Evolutionary conservation across 2,113 vertebrate species (phyloP).

Genomic region (Pachypanchax playfairii): DNA sequence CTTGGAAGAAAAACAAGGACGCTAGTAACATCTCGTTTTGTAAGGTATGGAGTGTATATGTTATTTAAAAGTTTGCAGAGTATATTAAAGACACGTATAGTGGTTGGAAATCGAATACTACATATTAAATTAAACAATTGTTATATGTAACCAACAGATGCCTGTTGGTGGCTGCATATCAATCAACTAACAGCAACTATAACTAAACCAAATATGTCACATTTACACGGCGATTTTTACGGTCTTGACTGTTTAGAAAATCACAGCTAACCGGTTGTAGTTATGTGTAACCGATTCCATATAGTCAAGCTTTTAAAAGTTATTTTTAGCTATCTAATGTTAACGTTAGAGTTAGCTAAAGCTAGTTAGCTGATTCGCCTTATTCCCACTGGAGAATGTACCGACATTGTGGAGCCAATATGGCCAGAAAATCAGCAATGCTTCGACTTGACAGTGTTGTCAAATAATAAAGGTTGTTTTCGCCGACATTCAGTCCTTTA

Average conservation of each 20-base stretch:
- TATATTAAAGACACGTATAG: not conserved
- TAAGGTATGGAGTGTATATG: constrained; percentile 69
- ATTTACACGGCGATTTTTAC: constrained; percentile 8
- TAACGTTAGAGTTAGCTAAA: constrained; percentile 53
- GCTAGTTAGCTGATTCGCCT: constrained; percentile 63
- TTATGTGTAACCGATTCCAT: not conserved
- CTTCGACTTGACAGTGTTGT: constrained; percentile 5
- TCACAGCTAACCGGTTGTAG: not conserved
- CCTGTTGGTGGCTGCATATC: constrained; percentile 54
- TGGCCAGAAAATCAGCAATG: constrained; percentile 39
- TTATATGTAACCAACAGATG: constrained; percentile 40
- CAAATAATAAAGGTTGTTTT: not conserved
- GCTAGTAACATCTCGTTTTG: constrained; percentile 63
- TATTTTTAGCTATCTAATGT: constrained; percentile 33
- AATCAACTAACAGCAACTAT: constrained; percentile 56
- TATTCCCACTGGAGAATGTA: constrained; percentile 30
- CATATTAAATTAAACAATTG: not conserved
- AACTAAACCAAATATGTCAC: constrained; percentile 66
- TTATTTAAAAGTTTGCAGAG: constrained; percentile 56
- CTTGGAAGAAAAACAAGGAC: constrained; percentile 81
- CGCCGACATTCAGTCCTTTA: not conserved
- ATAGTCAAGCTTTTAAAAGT: not conserved
- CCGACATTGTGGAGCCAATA: constrained; percentile 44
- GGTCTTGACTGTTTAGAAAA: not conserved
- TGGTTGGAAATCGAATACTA: not conserved